Conservation (phyloP, 2,797 vertebrate genomes). For the Sebastes alutus region DNA sequence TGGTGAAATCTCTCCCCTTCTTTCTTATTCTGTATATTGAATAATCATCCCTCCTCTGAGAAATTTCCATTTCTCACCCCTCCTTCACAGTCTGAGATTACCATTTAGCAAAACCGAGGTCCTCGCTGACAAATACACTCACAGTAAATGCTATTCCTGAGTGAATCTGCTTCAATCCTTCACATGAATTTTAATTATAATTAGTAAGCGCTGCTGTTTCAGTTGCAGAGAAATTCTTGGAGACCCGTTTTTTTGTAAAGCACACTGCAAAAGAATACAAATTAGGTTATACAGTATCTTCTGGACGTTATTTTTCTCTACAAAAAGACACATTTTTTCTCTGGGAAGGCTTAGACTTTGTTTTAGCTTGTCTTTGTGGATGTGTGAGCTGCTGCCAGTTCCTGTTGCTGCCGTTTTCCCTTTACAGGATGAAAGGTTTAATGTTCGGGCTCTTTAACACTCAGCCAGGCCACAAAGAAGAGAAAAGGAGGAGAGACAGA, state of each 20-base stretch:
- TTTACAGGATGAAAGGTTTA: constrained; percentile 66
- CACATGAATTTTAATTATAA: constrained; percentile 22
- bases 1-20: constrained; percentile 38
- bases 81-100: constrained; percentile 20
- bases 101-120: constrained; percentile 17
- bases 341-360: constrained; percentile 32
- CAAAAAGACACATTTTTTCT: constrained; percentile 24
- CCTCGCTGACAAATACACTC: not conserved
- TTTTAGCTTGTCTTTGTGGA: constrained; percentile 49
- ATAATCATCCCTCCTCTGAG: constrained; percentile 47
- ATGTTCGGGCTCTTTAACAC: constrained; percentile 58
- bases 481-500: constrained; percentile 22
- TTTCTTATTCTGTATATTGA: constrained; percentile 44
- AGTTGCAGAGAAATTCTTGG: not conserved
- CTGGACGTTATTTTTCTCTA: constrained; percentile 17
- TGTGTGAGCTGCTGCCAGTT: constrained; percentile 65
- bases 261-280: constrained; percentile 9
- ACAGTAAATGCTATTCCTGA: not conserved
- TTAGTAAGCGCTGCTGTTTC: constrained; percentile 8
- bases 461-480: constrained; percentile 47
- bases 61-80: not conserved
- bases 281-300: constrained; percentile 10
- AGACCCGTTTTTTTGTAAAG: not conserved
- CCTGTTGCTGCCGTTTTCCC: constrained; percentile 37
- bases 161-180: constrained; percentile 18